Evolutionary conservation across 2,797 vertebrate genomes (phyloP), one percentile per base, ranked within the genome.

Genomic region (Syngnathus rostellatus): DNA sequence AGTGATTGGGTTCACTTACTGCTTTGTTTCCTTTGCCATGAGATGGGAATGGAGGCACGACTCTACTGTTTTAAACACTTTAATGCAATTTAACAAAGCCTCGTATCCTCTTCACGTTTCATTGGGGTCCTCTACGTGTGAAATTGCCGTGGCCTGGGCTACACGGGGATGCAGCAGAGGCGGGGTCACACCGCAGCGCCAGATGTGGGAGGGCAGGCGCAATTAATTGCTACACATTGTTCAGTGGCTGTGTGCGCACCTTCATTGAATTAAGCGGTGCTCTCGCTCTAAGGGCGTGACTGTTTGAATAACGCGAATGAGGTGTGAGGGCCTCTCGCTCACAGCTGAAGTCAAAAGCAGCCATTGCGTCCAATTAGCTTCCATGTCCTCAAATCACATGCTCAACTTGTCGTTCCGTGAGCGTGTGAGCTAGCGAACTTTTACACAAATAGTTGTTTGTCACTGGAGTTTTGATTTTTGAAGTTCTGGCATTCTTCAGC

Each of bases 41-140:
- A 46, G 60, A 41, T 17, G 60, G 12, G 41, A 53, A 70, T 67
- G 43, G 40, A 64, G 43, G 50, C 38, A 9, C 69, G 48, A 51
- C 77, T 78, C 82, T 72, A 83, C 75, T 71, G 80, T 87, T 89
- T 86, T 79, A 87, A 86, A 86, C 85, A 87, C 81, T 91, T 90
- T 91, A 91, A 92, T 91, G 87, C 90, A 91, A 92, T 92, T 92
- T 92, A 91, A 87, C 91, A 92, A 89, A 87, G 85, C 78, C 87
- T 85, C 84, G 66, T 89, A 89, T 87, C 86, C 87, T 85, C 77
- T 91, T 90, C 86, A 90, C 89, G 88, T 90, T 89, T 91, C 90
- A 91, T 90, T 90, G 87, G 84, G 85, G 85, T 84, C 85, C 85
- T 75, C 68, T 84, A 83, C 83, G 83, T 89, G 89, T 90, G 87